Evolutionary conservation across 2,797 vertebrate genomes (phyloP), one percentile per base, ranked within the genome.

Genomic region (Heteromormyrus szaboi): DNA sequence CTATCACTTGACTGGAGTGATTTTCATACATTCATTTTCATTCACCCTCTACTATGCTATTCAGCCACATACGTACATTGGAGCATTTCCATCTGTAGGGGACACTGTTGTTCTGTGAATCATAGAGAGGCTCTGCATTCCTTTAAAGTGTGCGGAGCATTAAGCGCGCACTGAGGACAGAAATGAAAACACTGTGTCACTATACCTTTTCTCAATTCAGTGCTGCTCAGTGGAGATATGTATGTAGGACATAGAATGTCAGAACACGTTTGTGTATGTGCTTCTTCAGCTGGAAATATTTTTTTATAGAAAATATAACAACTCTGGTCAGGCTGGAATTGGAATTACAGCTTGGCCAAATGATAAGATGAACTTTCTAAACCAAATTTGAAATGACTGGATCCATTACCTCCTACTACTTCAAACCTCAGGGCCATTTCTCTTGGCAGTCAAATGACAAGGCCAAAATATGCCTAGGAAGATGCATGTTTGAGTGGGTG

Each of bases 31-130:
- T 46, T 22, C 48, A 56, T 56, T 19, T 8, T 22, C 22, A 25
- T 59, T 86, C 85, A 11, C 53, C 17, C 7, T 59, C 33, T 29
- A 19, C 17, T 29, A 2, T 59, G 33, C 7, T 37, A 37, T 59
- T 19, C 33, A 37, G 33, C 9, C 17, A 29, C 85, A 56, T 41
- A 6, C 0, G 3, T 33, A 86, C 17, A 41, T 59, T 8, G 12
- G 53, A 56, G 48, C 33, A 59, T 86, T 86, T 87, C 41, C 37
- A 62, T 87, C 86, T 59, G 85, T 65, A 87, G 86, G 59, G 54
- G 86, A 48, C 86, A 87, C 50, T 87, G 41, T 87, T 87, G 86
- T 65, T 29, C 86, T 87, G 86, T 87, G 86, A 87, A 68, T 87
- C 19, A 29, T 37, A 48, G 51, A 11, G 33, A 65, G 54, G 62